Evolutionary conservation across 2,113 vertebrate genomes (phyloP).

Genomic region (Oxyruncus cristatus): DNA sequence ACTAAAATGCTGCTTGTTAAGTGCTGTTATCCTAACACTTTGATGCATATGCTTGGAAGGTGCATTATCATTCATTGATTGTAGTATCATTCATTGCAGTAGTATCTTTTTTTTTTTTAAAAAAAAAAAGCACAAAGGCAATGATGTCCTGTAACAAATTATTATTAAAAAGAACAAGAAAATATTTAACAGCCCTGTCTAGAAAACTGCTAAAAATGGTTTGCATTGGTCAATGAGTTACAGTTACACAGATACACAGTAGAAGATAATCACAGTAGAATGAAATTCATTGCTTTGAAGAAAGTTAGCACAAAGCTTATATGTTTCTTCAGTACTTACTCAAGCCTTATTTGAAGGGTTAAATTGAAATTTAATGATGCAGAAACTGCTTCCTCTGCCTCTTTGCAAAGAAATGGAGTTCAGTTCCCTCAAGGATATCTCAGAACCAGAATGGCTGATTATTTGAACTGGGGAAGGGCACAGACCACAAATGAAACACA

Average conservation of each 20-base stretch:
- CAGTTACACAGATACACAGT: neutral
- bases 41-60: neutral
- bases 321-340: neutral
- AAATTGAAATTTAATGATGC: conserved; percentile 14
- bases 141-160: neutral
- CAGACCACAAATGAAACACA: neutral
- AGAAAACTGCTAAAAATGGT: neutral
- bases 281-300: neutral
- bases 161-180: neutral
- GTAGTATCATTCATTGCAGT: no score
- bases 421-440: neutral
- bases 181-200: neutral
- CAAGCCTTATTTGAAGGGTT: conserved; percentile 8
- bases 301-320: neutral
- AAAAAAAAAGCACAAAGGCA: neutral
- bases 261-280: neutral
- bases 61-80: no score
- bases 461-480: neutral
- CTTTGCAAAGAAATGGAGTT: neutral
- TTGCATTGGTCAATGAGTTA: neutral
- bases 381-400: neutral
- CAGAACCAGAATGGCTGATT: neutral
- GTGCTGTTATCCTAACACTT: neutral
- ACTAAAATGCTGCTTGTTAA: neutral
- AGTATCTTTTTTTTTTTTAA: neutral